Conservation (phyloP, 1,140 invertebrate genomes). For the Lepidurus arcticus region DNA sequence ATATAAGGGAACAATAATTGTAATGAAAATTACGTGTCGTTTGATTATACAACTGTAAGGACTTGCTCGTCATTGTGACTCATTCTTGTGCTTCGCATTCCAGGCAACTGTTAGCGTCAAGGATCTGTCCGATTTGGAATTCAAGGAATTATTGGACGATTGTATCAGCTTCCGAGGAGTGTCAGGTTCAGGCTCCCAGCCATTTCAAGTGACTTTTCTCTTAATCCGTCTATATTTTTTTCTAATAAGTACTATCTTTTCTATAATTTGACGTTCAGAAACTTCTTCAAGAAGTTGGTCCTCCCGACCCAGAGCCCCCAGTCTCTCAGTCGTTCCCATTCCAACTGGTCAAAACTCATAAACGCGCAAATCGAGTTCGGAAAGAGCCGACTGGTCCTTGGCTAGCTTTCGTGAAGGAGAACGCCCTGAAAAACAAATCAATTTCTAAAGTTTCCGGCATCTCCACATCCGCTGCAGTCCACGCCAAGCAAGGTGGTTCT, state of each 20-base stretch:
- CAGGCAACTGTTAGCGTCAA: not conserved
- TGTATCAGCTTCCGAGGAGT: constrained; percentile 6
- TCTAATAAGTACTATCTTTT: too few relatives aligned
- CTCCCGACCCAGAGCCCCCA: not conserved
- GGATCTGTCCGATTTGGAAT: constrained; percentile 9
- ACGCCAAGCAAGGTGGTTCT: not conserved
- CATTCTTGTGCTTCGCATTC: not conserved
- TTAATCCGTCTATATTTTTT: not conserved
- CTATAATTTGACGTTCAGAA: not conserved
- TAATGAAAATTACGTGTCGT: too few relatives aligned
- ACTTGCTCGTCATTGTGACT: not conserved
- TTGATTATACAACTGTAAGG: too few relatives aligned
- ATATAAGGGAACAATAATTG: too few relatives aligned
- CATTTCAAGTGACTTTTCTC: constrained; percentile 1
- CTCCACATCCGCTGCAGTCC: not conserved
- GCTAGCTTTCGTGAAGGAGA: constrained; percentile 5
- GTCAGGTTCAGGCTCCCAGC: constrained; percentile 16
- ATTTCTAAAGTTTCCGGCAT: not conserved
- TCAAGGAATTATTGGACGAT: constrained; percentile 19
- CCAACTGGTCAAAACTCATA: not conserved
- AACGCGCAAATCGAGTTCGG: not conserved
- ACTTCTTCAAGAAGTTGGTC: constrained; percentile 6
- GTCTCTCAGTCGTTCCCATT: not conserved
- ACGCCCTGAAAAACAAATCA: not conserved
- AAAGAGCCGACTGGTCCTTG: not conserved